Conservation (phyloP, 2,113 vertebrate species). For the Eptatretus burgeri region DNA sequence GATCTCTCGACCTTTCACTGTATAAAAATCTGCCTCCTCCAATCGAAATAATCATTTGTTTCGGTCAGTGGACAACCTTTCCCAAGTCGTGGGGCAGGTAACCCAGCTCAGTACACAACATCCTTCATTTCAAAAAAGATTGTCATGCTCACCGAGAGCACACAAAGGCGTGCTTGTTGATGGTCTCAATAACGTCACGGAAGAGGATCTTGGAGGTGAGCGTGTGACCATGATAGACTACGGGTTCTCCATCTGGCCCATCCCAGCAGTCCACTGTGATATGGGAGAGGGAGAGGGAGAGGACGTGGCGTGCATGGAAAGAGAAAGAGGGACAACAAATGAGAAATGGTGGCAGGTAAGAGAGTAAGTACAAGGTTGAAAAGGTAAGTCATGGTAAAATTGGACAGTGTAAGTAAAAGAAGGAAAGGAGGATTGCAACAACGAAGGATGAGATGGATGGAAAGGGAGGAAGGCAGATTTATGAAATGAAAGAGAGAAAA, state of each 20-base stretch:
- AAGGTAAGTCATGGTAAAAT: not conserved
- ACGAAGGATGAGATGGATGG: not conserved
- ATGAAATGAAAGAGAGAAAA: no score
- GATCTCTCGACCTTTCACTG: no score
- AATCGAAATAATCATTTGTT: no score
- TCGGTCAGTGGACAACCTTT: no score
- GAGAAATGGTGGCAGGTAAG: not conserved
- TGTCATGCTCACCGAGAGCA: conserved; percentile 45
- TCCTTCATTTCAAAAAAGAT: no score
- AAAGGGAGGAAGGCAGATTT: no score
- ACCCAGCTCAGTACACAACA: no score
- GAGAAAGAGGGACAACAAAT: not conserved
- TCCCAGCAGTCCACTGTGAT: conserved; percentile 83
- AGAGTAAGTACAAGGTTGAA: not conserved
- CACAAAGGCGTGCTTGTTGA: conserved; percentile 79
- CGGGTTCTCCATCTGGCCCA: conserved; percentile 63
- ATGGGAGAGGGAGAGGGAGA: not conserved
- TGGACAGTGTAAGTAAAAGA: not conserved
- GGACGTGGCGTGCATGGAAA: not conserved
- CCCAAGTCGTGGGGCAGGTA: no score
- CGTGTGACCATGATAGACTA: conserved; percentile 84
- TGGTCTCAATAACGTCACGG: conserved; percentile 74
- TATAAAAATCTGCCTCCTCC: no score
- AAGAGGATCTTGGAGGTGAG: conserved; percentile 94
- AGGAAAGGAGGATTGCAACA: not conserved